A percentile compares a stretch with the other conserved stretches of the same genome.
These are phyloP conservation scores for Brachionus rubens DNA, from an alignment of 1,140 invertebrate species.

Conservation along the genomic window DNA sequence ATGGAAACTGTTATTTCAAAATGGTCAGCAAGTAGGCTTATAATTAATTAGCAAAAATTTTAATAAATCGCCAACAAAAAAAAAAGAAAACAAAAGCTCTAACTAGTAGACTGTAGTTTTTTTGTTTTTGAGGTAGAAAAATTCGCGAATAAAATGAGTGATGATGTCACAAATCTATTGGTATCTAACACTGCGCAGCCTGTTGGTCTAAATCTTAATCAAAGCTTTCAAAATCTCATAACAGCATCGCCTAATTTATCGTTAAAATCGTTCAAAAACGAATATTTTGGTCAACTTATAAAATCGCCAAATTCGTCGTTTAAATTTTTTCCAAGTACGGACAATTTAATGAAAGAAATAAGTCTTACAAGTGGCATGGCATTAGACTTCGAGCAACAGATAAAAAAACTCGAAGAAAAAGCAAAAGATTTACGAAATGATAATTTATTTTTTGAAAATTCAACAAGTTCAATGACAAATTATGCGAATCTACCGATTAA, in stretches of 20 bases:
- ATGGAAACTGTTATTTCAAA: too few species aligned
- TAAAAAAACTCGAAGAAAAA: background rate
- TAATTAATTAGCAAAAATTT: too few species aligned
- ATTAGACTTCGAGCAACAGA: background rate
- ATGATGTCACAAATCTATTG: background rate
- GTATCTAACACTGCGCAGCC: background rate
- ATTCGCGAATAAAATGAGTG: background rate
- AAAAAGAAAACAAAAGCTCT: background rate
- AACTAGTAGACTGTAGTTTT: background rate
- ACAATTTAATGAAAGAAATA: background rate
- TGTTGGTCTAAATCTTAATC: background rate
- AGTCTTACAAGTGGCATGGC: background rate
- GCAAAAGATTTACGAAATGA: background rate
- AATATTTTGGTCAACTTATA: background rate
- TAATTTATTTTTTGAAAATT: background rate
- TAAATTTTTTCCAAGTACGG: background rate
- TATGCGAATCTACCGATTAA: too few species aligned
- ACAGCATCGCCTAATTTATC: background rate
- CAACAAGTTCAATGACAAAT: too few species aligned
- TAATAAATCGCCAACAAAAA: background rate
- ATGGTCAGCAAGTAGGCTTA: too few species aligned
- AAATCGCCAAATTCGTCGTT: background rate
- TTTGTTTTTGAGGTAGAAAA: too few species aligned
- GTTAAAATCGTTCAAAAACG: background rate
- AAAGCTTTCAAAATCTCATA: background rate